Percentiles rank a stretch among this genome's conserved stretches.
phyloP scores from a whole-genome alignment of 53 echinoderm and acorn worm genomes.

The Apostichopus leukothele region DNA sequence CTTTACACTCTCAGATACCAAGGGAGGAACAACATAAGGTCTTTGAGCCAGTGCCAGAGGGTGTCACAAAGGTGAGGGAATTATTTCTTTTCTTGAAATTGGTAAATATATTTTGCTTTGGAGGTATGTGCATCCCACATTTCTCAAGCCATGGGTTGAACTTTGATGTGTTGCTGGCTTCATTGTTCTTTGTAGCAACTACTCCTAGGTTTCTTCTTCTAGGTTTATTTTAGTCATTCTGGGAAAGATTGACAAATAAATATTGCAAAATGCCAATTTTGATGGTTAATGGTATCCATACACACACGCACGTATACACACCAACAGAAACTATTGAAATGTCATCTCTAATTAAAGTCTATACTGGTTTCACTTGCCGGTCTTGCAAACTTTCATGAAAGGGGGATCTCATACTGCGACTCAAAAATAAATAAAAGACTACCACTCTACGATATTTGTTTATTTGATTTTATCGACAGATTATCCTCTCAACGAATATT shows the following conservation, averaged over 20 bases:
- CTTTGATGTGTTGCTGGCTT: background rate
- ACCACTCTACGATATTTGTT: background rate
- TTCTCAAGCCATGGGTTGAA: background rate
- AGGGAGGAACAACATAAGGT: slow-evolving; percentile 96
- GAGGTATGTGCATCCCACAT: background rate
- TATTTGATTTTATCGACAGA: slow-evolving; percentile 53
- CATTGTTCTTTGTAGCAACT: background rate
- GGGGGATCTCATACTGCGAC: too few relatives aligned
- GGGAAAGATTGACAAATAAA: too few relatives aligned
- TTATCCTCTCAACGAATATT: slow-evolving; percentile 96
- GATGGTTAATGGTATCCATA: too few relatives aligned
- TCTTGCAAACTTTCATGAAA: too few relatives aligned
- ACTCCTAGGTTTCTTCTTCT: too few relatives aligned
- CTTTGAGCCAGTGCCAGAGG: slow-evolving; percentile 87
- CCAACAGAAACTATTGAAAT: too few relatives aligned
- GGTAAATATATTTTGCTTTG: background rate
- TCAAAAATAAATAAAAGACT: too few relatives aligned
- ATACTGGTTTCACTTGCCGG: too few relatives aligned
- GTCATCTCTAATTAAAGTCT: too few relatives aligned
- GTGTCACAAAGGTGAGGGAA: slow-evolving; percentile 87
- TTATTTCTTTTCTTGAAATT: background rate
- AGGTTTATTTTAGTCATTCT: too few relatives aligned
- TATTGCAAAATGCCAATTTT: too few relatives aligned
- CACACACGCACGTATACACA: too few relatives aligned
- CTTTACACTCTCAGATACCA: slow-evolving; percentile 94